These are phyloP conservation scores for Heliconius hewitsoni DNA, from an alignment of 1,140 invertebrate genomes.

Conservation along the genomic window DNA sequence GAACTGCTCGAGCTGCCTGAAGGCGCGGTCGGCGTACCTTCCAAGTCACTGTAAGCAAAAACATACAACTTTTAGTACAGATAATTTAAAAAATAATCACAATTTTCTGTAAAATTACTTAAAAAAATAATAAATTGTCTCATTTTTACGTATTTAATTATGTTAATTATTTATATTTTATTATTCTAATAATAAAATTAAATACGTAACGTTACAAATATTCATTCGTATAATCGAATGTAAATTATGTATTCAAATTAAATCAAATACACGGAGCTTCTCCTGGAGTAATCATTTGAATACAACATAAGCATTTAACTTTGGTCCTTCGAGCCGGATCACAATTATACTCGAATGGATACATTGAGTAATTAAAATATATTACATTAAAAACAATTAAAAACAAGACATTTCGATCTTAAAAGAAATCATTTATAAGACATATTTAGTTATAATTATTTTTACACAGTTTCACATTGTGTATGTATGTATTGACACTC, in stretches of 20 bases:
- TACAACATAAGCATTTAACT: conserved; percentile 16
- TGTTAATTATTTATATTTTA: no score
- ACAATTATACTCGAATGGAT: conserved; percentile 8
- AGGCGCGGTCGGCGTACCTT: conserved; percentile 69
- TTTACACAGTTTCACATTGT: no score
- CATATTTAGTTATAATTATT: no score
- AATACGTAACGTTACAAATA: not conserved
- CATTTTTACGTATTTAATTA: no score
- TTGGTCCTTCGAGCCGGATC: conserved; percentile 27
- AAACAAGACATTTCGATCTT: not conserved
- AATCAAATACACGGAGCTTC: conserved; percentile 13
- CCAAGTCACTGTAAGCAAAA: conserved; percentile 60
- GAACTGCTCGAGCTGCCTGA: conserved; percentile 78
- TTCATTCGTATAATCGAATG: not conserved
- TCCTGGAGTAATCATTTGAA: conserved; percentile 11
- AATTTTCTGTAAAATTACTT: no score
- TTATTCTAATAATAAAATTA: no score
- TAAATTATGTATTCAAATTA: not conserved
- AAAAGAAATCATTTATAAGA: no score
- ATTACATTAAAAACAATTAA: not conserved
- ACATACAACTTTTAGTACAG: not conserved
- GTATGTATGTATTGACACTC: no score
- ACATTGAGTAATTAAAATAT: not conserved
- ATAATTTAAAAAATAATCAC: no score
- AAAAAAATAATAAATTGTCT: no score